Conservation (phyloP, 2,113 vertebrate species). For the Dasypus novemcinctus region DNA sequence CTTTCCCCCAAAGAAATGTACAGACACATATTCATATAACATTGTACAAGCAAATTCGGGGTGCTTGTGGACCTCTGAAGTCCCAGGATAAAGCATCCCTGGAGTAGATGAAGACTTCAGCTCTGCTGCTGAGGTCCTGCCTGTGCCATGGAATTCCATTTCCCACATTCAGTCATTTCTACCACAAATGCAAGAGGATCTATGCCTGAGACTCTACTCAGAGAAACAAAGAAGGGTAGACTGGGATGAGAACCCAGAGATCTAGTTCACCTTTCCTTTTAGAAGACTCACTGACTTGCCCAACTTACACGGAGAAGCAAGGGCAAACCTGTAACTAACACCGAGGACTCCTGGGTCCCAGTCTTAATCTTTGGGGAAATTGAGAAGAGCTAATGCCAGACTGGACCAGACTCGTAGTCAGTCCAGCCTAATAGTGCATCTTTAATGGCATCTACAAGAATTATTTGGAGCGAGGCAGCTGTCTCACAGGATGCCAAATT, state of each 20-base stretch:
- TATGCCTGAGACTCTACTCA: background rate
- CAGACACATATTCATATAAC: background rate
- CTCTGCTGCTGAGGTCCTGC: background rate
- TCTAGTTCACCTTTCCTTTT: background rate
- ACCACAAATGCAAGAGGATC: background rate
- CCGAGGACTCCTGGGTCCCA: background rate
- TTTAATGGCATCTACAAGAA: background rate
- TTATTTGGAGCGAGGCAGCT: background rate
- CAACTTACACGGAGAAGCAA: background rate
- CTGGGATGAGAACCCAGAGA: background rate
- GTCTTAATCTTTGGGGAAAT: background rate
- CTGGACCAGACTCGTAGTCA: background rate
- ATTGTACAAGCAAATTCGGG: background rate
- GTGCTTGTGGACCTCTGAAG: background rate
- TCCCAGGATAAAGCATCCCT: background rate
- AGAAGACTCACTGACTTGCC: background rate
- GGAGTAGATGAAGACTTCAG: background rate
- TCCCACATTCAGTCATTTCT: background rate
- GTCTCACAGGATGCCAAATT: background rate
- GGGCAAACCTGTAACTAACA: background rate
- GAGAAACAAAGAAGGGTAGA: background rate
- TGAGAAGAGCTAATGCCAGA: background rate
- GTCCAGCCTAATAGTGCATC: background rate
- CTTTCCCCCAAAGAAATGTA: background rate
- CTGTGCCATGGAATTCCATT: background rate